Base-by-base conservation (phyloP, 2,888 invertebrate genomes). In the Cerastis rubricosa region DNA sequence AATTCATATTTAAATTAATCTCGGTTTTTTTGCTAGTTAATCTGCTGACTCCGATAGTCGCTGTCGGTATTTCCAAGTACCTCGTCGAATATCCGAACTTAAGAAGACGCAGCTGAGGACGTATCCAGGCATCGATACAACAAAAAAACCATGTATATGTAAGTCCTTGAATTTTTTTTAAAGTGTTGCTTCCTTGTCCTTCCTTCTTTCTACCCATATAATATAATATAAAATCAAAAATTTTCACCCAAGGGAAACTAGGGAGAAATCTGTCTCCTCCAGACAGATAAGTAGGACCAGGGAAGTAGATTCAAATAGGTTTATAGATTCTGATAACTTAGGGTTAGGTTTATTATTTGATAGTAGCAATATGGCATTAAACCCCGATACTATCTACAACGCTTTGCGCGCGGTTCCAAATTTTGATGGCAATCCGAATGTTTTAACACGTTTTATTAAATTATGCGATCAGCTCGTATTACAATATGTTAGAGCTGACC, bases 51-150 rank as follows among this genome's bases (percentile, higher is more conserved):
- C 61, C 22, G 40, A 40, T 63, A 63, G 40, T 22, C 63, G 40
- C 63, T 63, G 63, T 63, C 22, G 63, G 63, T 63, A 22, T 63
- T 63, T 40, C 40, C 22, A 40, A 63, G 12, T 63, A 68, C 45
- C 51, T 72, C 65, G 64, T 72, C 72, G 45, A 72, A 49, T 67
- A 67, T 67, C 61, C 67, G 61, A 67, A 67, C 67, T 54, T 54
- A 47, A 71, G 51, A 51, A 64, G 71, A n/a, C 43, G 64, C 66
- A 64, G 57, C 51, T 49, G 65, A 66, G 59, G 51, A 59, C 61
- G 73, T 35, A 67, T 74, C 61, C 49, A 67, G 59, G 12, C 65
- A 74, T 67, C 61, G 67, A 67, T 68, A 74, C 67, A 61, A 8
- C 57, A 25, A 69, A 19, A 40, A 57, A 69, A 69, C 12, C 25